Conservation (phyloP, 2,888 invertebrate species). For the Tachina grossa region DNA sequence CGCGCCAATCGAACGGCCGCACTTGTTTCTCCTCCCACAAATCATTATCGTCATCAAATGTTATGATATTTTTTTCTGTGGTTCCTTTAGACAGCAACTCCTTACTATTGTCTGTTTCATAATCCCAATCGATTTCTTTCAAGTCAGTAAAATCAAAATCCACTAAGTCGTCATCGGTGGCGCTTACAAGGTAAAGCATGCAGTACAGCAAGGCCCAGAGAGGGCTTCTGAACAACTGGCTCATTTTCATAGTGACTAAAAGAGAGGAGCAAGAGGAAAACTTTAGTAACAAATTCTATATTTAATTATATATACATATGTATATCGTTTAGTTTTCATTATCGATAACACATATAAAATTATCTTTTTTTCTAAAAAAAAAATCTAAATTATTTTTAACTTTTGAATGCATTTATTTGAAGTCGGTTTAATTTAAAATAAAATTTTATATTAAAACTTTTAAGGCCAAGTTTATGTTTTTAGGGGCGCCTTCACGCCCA, state of each 20-base stretch:
- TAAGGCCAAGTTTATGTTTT: too few relatives aligned
- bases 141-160: slow-evolving; percentile 78
- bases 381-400: too few relatives aligned
- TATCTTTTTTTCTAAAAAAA: too few relatives aligned
- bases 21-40: slow-evolving; percentile 74
- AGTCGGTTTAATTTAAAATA: too few relatives aligned
- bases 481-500: too few relatives aligned
- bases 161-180: slow-evolving; percentile 75
- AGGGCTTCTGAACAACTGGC: slow-evolving; percentile 72
- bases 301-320: too few relatives aligned
- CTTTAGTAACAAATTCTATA: neutral
- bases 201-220: slow-evolving; percentile 77
- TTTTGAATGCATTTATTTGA: too few relatives aligned
- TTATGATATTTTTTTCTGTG: slow-evolving; percentile 72
- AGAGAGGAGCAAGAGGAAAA: neutral
- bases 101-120: slow-evolving; percentile 73
- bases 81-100: slow-evolving; percentile 56
- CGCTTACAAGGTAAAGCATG: slow-evolving; percentile 74
- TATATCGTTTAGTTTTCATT: too few relatives aligned
- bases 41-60: slow-evolving; percentile 74
- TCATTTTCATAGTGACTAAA: slow-evolving; percentile 73
- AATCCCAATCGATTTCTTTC: slow-evolving; percentile 80
- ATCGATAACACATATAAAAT: too few relatives aligned
- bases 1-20: slow-evolving; percentile 81
- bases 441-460: too few relatives aligned